These are phyloP conservation scores for Ethmia dodecea DNA, from an alignment of 2,888 invertebrate genomes.

Conservation along the genomic window DNA sequence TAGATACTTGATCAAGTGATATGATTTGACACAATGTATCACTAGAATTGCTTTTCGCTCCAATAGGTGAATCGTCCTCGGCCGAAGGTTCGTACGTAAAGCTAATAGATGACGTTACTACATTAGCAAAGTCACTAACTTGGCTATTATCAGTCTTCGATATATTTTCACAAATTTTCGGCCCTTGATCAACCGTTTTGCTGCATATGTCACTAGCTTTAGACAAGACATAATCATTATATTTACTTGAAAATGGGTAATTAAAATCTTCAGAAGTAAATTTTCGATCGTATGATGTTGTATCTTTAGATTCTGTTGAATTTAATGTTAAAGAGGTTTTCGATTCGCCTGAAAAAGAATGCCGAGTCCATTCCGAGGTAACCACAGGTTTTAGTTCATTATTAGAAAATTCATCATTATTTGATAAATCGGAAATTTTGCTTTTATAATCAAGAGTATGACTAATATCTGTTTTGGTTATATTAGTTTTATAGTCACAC, in stretches of 20 bases:
- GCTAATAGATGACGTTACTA: slow-evolving; percentile 72
- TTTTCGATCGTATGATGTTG: slow-evolving; percentile 44
- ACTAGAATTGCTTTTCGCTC: slow-evolving; percentile 70
- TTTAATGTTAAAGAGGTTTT: slow-evolving; percentile 52
- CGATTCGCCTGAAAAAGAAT: slow-evolving; percentile 58
- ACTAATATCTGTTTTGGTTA: slow-evolving; percentile 35
- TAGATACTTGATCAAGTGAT: slow-evolving; percentile 71
- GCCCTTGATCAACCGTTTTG: slow-evolving; percentile 54
- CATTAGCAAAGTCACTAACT: slow-evolving; percentile 69
- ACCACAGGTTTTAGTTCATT: slow-evolving; percentile 32
- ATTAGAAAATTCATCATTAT: slow-evolving; percentile 28
- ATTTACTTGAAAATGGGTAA: slow-evolving; percentile 57
- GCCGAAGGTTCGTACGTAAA: slow-evolving; percentile 70
- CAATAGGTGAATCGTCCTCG: slow-evolving; percentile 67
- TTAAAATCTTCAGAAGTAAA: slow-evolving; percentile 54
- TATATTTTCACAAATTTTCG: slow-evolving; percentile 57
- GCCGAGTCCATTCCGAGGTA: slow-evolving; percentile 47
- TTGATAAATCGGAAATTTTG: slow-evolving; percentile 34
- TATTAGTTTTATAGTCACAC: slow-evolving; percentile 41
- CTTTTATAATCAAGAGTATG: slow-evolving; percentile 36
- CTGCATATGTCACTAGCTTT: slow-evolving; percentile 63
- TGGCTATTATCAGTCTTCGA: slow-evolving; percentile 70
- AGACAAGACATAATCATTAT: slow-evolving; percentile 59
- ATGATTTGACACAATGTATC: slow-evolving; percentile 75
- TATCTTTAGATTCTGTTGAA: slow-evolving; percentile 52